Percentiles rank a stretch among this genome's conserved stretches.
phyloP scores from a whole-genome alignment of 2,113 vertebrate species.

The Arothron firmamentum region DNA sequence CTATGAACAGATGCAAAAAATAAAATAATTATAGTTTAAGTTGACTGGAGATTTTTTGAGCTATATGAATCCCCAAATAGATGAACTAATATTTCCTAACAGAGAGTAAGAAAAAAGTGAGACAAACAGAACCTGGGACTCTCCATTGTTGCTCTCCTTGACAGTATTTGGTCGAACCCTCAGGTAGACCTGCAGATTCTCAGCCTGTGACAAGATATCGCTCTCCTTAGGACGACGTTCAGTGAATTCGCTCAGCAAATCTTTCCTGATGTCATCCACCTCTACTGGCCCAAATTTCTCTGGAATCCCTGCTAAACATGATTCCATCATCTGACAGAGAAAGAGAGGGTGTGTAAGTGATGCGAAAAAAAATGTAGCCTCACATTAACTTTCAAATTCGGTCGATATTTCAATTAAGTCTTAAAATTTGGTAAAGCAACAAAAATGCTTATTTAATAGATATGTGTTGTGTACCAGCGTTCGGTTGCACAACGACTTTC shows the following conservation, averaged over 20 bases:
- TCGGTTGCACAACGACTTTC: too few relatives aligned
- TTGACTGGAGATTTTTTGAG: too few relatives aligned
- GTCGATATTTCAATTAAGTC: too few relatives aligned
- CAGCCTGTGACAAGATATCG: constrained; percentile 49
- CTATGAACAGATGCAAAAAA: too few relatives aligned
- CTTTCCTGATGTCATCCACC: constrained; percentile 49
- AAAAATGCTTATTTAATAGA: too few relatives aligned
- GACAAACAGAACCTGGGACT: constrained; percentile 75
- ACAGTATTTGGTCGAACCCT: constrained; percentile 83
- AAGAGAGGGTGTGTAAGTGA: too few relatives aligned
- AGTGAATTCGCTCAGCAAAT: constrained; percentile 50
- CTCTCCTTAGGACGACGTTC: constrained; percentile 20
- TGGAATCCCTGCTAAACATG: constrained; percentile 35
- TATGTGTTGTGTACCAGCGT: too few relatives aligned
- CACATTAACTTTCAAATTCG: too few relatives aligned
- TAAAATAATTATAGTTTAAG: too few relatives aligned
- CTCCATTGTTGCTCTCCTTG: constrained; percentile 74
- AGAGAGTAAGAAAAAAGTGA: not conserved
- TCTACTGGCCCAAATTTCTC: constrained; percentile 42
- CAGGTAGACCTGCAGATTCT: constrained; percentile 85
- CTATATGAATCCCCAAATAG: not conserved
- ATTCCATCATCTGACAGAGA: constrained; percentile 43
- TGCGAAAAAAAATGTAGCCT: too few relatives aligned
- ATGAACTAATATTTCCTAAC: not conserved
- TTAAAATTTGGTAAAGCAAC: too few relatives aligned